phyloP scores from a whole-genome alignment of 2,888 invertebrate species.

The Trichopria drosophilae region DNA sequence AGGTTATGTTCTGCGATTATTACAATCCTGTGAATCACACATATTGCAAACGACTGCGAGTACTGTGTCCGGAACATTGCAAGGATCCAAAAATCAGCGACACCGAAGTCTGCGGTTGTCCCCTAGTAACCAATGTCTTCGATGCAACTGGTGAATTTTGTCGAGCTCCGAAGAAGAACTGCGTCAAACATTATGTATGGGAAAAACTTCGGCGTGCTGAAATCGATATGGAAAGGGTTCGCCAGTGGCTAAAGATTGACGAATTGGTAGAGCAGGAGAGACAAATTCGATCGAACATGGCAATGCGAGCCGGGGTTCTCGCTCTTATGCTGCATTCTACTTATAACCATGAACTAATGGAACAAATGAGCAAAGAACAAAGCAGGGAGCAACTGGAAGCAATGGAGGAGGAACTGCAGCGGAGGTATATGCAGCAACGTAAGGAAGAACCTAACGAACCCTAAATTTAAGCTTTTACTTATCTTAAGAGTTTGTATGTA shows the following conservation, averaged over 20 bases:
- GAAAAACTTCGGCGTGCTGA: conserved; percentile 92
- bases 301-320: conserved; percentile 85
- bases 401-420: conserved; percentile 59
- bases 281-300: conserved; percentile 74
- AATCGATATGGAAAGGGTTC: conserved; percentile 90
- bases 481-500: too few relatives aligned
- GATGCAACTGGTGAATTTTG: conserved; percentile 86
- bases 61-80: conserved; percentile 96
- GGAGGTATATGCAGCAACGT: conserved; percentile 43
- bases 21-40: conserved; percentile 86
- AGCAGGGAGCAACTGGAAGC: conserved; percentile 61
- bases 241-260: conserved; percentile 91
- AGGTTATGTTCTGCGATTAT: conserved; percentile 97
- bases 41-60: conserved; percentile 92
- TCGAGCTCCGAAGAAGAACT: conserved; percentile 83
- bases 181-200: conserved; percentile 92
- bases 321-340: conserved; percentile 96
- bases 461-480: too few relatives aligned
- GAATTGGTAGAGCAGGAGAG: conserved; percentile 93
- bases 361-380: conserved; percentile 66
- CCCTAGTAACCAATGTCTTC: conserved; percentile 82
- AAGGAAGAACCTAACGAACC: too few relatives aligned
- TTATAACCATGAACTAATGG: conserved; percentile 90
- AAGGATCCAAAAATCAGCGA: conserved; percentile 90
- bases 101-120: conserved; percentile 91